These are phyloP conservation scores for Zapus hudsonius DNA, from an alignment of 2,113 vertebrate genomes.

Conservation along the genomic window DNA sequence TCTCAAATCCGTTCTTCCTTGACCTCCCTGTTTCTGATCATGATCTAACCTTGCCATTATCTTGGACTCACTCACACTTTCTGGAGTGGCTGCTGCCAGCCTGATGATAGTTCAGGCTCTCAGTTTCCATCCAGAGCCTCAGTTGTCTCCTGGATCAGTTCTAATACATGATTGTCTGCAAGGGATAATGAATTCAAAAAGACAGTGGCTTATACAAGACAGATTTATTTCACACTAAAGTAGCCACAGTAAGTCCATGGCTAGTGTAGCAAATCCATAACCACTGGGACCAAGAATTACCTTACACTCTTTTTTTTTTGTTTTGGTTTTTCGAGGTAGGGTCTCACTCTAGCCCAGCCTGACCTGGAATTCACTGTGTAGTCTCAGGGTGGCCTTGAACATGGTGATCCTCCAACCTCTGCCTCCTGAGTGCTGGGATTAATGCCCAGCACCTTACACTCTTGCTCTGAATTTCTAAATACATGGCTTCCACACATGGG, in stretches of 20 bases:
- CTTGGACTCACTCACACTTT: neutral
- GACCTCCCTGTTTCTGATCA: conserved; percentile 23
- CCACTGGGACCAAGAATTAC: neutral
- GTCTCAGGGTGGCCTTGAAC: no score
- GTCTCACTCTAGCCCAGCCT: no score
- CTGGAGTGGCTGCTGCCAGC: neutral
- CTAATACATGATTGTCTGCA: neutral
- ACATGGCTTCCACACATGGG: neutral
- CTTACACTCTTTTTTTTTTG: no score
- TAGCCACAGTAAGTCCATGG: neutral
- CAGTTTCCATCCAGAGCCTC: neutral
- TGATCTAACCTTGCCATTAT: neutral
- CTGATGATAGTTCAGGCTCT: conserved; percentile 15
- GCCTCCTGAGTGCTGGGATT: no score
- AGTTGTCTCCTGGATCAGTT: neutral
- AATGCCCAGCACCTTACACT: no score
- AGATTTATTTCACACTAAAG: neutral
- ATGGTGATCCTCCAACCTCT: no score
- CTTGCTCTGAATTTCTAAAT: neutral
- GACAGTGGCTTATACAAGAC: neutral
- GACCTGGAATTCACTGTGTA: no score
- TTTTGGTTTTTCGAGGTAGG: no score
- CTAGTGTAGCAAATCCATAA: neutral
- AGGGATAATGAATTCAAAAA: neutral
- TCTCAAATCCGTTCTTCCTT: neutral